These are phyloP conservation scores for Tympanuchus pallidicinctus DNA, from an alignment of 2,113 vertebrate genomes.

Conservation along the genomic window DNA sequence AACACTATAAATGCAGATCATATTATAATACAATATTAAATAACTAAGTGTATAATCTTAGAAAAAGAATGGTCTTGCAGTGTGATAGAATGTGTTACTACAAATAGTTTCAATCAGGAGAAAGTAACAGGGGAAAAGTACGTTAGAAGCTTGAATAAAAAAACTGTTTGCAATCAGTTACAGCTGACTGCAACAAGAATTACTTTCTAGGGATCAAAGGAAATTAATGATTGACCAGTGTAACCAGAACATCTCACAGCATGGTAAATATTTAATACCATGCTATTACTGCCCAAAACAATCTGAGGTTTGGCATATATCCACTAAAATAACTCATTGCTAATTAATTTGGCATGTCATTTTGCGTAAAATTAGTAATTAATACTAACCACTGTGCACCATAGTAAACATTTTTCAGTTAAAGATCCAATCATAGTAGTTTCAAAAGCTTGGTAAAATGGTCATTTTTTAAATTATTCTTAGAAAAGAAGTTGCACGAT, in stretches of 20 bases:
- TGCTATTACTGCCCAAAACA: slow-evolving; percentile 67
- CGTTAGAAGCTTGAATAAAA: slow-evolving; percentile 56
- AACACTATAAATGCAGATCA: slow-evolving; percentile 35
- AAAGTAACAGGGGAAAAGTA: slow-evolving; percentile 68
- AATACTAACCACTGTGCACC: slow-evolving; percentile 50
- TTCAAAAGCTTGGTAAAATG: slow-evolving; percentile 55
- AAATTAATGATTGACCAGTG: slow-evolving; percentile 77
- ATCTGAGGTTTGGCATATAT: slow-evolving; percentile 65
- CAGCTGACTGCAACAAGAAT: slow-evolving; percentile 78
- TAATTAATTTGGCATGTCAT: slow-evolving; percentile 78
- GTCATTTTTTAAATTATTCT: slow-evolving; percentile 56
- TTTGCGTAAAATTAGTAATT: slow-evolving; percentile 78
- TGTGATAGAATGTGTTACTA: slow-evolving; percentile 35
- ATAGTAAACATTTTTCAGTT: slow-evolving; percentile 8
- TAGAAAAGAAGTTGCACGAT: slow-evolving; percentile 22
- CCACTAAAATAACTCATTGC: slow-evolving; percentile 65
- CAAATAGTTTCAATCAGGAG: slow-evolving; percentile 52
- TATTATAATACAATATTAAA: slow-evolving; percentile 33
- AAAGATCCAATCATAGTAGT: slow-evolving; percentile 32
- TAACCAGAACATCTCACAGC: slow-evolving; percentile 65
- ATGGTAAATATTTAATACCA: slow-evolving; percentile 78
- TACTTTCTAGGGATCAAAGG: slow-evolving; percentile 77
- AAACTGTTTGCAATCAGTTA: slow-evolving; percentile 73
- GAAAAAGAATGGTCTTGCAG: not conserved
- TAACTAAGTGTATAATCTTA: slow-evolving; percentile 19